Percentiles rank a stretch among this genome's conserved stretches.
Conservation (phyloP, 2,113 vertebrate species). For the Dicrurus megarhynchus region DNA sequence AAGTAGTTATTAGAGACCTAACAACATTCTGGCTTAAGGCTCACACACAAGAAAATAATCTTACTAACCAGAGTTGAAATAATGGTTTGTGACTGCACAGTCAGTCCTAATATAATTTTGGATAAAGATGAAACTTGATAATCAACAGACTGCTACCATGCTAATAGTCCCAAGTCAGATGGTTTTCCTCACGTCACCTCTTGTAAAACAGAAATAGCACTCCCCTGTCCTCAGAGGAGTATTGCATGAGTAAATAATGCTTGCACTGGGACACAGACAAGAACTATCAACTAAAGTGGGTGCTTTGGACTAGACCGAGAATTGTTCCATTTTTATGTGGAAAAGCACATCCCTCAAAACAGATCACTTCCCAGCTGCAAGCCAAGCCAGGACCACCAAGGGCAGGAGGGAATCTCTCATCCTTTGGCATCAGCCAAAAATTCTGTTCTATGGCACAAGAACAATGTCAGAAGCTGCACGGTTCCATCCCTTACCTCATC, state of each 20-base stretch:
- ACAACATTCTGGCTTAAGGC: not conserved
- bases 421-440: not conserved
- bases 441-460: not conserved
- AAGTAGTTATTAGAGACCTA: not conserved
- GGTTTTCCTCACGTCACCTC: not conserved
- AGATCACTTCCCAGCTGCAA: not conserved
- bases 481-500: not conserved
- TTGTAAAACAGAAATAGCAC: not conserved
- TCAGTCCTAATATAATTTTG: not conserved
- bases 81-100: not conserved
- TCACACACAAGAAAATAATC: not conserved
- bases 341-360: not conserved
- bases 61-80: not conserved
- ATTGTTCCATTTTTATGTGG: not conserved
- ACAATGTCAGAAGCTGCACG: not conserved
- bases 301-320: not conserved
- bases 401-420: not conserved
- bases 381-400: not conserved
- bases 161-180: not conserved
- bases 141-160: not conserved
- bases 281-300: not conserved
- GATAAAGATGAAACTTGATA: not conserved
- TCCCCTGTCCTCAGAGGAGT: not conserved
- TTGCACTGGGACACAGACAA: not conserved
- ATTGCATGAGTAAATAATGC: not conserved